These are phyloP conservation scores for Chaetodon auriga DNA, from an alignment of 2,113 vertebrate genomes.

Conservation along the genomic window DNA sequence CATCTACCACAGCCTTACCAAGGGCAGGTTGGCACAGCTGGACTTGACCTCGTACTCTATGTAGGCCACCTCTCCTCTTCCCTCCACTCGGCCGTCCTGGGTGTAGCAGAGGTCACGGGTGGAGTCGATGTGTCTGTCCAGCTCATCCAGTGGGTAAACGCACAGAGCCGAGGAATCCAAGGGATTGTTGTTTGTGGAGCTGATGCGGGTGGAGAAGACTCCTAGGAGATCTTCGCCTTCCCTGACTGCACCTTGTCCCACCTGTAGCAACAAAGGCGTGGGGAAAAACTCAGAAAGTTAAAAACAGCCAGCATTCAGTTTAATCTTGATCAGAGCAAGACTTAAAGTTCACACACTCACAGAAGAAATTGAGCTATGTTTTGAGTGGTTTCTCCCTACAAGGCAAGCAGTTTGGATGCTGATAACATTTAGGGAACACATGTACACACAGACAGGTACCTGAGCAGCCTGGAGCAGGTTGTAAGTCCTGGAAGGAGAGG, in stretches of 20 bases:
- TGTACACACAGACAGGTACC: conserved; percentile 43
- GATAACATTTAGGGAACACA: neutral
- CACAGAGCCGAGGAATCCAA: conserved; percentile 91
- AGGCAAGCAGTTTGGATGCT: neutral
- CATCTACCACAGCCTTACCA: conserved; percentile 81
- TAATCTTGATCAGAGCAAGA: neutral
- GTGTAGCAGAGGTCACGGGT: conserved; percentile 96
- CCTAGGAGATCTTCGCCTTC: conserved; percentile 89
- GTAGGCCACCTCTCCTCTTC: conserved; percentile 88
- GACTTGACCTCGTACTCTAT: conserved; percentile 98
- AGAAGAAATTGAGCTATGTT: neutral
- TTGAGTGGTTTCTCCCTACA: neutral
- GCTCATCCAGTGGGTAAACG: conserved; percentile 89
- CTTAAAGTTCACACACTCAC: neutral
- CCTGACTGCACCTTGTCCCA: conserved; percentile 80
- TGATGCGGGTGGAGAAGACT: conserved; percentile 88
- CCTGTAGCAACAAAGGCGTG: conserved; percentile 65
- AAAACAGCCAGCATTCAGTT: neutral
- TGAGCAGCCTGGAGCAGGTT: conserved; percentile 92
- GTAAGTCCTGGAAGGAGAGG: conserved; percentile 76
- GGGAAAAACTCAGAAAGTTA: neutral
- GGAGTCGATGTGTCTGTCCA: conserved; percentile 90
- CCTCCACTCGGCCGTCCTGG: conserved; percentile 85
- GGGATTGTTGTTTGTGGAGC: conserved; percentile 82
- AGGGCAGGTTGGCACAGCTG: conserved; percentile 91